A percentile compares a stretch with the other conserved stretches of the same genome.
These are phyloP conservation scores for Balanococcus diminutus DNA, from an alignment of 2,888 invertebrate genomes.

Conservation along the genomic window DNA sequence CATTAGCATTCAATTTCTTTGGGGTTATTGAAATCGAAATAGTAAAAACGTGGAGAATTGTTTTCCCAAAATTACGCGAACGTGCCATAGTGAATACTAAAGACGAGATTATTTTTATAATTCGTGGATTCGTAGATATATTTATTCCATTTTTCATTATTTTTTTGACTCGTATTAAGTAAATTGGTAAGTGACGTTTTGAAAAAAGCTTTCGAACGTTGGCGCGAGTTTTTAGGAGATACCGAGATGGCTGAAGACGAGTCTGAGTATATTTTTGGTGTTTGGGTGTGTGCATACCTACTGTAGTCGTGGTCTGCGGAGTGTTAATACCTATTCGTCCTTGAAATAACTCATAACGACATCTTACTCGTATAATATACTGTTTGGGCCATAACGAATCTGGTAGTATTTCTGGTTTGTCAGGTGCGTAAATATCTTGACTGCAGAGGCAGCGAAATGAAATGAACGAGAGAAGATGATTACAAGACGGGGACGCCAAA, in stretches of 20 bases:
- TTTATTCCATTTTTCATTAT: too few species aligned
- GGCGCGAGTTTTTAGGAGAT: background rate
- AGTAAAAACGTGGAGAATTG: background rate
- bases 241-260: background rate
- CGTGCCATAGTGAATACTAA: background rate
- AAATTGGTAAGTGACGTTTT: background rate
- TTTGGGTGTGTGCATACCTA: background rate
- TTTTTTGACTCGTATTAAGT: background rate
- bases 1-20: background rate
- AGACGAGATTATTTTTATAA: too few species aligned
- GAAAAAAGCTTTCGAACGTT: background rate
- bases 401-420: conserved; percentile 31
- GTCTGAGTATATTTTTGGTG: background rate
- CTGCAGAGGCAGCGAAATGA: background rate
- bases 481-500: too few species aligned
- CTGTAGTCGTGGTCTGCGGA: too few species aligned
- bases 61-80: background rate
- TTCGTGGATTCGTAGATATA: too few species aligned
- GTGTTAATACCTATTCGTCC: background rate
- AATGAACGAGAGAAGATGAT: background rate
- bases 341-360: conserved; percentile 31
- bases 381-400: conserved; percentile 7
- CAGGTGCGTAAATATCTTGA: conserved; percentile 18
- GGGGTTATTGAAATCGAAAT: background rate
- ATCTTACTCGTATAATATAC: background rate